A percentile compares a stretch with the other conserved stretches of the same genome.
These are phyloP conservation scores for Phainopepla nitens DNA, from an alignment of 2,113 vertebrate species.

Conservation along the genomic window DNA sequence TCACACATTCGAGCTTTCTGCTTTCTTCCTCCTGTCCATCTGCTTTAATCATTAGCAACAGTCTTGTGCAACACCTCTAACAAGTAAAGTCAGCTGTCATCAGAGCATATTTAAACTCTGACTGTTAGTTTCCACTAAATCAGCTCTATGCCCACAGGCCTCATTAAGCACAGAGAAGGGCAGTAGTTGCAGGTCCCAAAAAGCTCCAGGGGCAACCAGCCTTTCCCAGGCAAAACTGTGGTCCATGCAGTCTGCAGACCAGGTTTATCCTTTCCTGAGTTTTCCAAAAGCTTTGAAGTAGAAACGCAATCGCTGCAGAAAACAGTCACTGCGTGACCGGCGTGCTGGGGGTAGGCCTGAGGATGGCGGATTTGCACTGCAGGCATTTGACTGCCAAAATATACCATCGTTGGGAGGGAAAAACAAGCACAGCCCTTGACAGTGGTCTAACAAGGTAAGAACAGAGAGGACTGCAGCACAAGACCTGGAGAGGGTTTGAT, in stretches of 20 bases:
- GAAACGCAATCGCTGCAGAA: background rate
- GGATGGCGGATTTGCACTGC: background rate
- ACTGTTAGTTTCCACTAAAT: slow-evolving; percentile 76
- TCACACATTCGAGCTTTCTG: slow-evolving; percentile 79
- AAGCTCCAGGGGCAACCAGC: slow-evolving; percentile 14
- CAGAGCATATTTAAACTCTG: slow-evolving; percentile 76
- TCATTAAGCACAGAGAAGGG: slow-evolving; percentile 71
- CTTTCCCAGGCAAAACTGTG: slow-evolving; percentile 20
- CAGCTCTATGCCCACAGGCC: slow-evolving; percentile 72
- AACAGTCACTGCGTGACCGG: fast-evolving
- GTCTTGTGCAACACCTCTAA: slow-evolving; percentile 72
- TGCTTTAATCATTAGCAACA: slow-evolving; percentile 80
- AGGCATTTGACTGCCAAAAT: background rate
- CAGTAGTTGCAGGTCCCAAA: slow-evolving; percentile 45
- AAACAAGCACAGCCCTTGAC: background rate
- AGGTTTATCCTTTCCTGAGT: slow-evolving; percentile 1
- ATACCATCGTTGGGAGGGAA: background rate
- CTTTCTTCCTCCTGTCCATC: slow-evolving; percentile 78
- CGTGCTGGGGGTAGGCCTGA: background rate
- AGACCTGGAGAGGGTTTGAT: background rate
- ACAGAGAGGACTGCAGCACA: background rate
- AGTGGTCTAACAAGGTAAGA: background rate
- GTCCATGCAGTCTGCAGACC: background rate
- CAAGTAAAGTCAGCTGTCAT: slow-evolving; percentile 80
- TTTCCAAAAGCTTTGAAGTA: background rate